Evolutionary conservation across 2,797 vertebrate species (phyloP).

Genomic region (Macroramphosus scolopax): DNA sequence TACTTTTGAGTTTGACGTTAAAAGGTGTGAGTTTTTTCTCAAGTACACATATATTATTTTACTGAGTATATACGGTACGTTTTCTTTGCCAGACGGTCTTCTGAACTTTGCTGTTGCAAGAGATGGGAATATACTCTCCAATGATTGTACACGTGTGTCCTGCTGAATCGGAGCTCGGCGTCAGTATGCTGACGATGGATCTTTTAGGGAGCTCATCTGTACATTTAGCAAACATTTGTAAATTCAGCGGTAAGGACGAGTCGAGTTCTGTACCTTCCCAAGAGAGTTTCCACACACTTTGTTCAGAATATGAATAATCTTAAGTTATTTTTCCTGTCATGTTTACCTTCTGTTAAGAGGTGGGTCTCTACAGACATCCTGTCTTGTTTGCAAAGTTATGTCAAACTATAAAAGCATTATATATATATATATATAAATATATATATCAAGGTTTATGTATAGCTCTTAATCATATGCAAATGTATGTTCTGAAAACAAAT

Average conservation of each 20-base stretch:
- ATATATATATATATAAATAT: too few relatives aligned
- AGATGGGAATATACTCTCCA: constrained; percentile 45
- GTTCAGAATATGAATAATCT: constrained; percentile 52
- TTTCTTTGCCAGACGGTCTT: constrained; percentile 47
- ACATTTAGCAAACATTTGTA: constrained; percentile 64
- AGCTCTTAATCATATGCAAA: not conserved
- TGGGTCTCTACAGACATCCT: constrained; percentile 14
- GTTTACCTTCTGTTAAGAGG: constrained; percentile 14
- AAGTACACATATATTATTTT: constrained; percentile 50
- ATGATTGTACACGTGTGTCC: constrained; percentile 64
- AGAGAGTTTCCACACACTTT: constrained; percentile 49
- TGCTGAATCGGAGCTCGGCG: constrained; percentile 62
- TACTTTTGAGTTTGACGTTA: constrained; percentile 47
- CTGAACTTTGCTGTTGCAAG: constrained; percentile 44
- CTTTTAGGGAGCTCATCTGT: constrained; percentile 59
- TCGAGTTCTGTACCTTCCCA: constrained; percentile 38
- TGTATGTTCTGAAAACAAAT: not conserved
- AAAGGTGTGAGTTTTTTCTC: constrained; percentile 63
- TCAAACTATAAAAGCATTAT: constrained; percentile 22
- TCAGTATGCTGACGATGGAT: constrained; percentile 50
- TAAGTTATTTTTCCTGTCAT: constrained; percentile 71
- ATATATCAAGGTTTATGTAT: constrained; percentile 13
- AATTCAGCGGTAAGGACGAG: constrained; percentile 53
- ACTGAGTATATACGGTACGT: constrained; percentile 37
- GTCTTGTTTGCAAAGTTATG: constrained; percentile 26